These are phyloP conservation scores for Melanotaenia boesemani DNA, from an alignment of 2,797 vertebrate genomes.

Conservation along the genomic window DNA sequence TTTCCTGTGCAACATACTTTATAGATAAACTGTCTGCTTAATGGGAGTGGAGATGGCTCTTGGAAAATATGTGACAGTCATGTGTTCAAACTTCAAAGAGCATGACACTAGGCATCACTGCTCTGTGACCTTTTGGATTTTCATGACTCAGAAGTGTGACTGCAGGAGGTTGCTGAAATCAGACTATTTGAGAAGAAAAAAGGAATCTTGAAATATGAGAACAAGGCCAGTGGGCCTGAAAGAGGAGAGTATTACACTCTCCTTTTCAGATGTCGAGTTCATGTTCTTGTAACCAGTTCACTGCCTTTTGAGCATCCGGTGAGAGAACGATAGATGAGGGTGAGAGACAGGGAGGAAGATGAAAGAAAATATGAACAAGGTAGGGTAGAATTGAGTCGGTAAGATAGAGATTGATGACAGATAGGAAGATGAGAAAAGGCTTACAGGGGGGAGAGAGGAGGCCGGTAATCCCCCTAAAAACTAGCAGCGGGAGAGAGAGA, in stretches of 20 bases:
- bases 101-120: constrained; percentile 49
- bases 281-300: constrained; percentile 76
- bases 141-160: constrained; percentile 52
- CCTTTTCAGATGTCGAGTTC: constrained; percentile 66
- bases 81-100: constrained; percentile 70
- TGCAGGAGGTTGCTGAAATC: constrained; percentile 50
- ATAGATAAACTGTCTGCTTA: constrained; percentile 37
- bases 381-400: constrained; percentile 75
- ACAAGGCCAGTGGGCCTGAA: constrained; percentile 58
- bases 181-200: constrained; percentile 26
- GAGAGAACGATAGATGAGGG: constrained; percentile 65
- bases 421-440: constrained; percentile 79
- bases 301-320: constrained; percentile 73
- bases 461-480: constrained; percentile 54
- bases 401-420: constrained; percentile 81
- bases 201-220: constrained; percentile 60
- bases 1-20: constrained; percentile 24
- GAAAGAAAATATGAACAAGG: constrained; percentile 78
- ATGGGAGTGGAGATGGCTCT: constrained; percentile 35
- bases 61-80: constrained; percentile 70
- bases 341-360: constrained; percentile 71
- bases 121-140: constrained; percentile 63
- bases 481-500: constrained; percentile 23
- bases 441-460: constrained; percentile 47
- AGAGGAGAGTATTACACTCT: constrained; percentile 54